phyloP scores from a whole-genome alignment of 2,888 invertebrate species.

The Pseudeuparius sepicola region DNA sequence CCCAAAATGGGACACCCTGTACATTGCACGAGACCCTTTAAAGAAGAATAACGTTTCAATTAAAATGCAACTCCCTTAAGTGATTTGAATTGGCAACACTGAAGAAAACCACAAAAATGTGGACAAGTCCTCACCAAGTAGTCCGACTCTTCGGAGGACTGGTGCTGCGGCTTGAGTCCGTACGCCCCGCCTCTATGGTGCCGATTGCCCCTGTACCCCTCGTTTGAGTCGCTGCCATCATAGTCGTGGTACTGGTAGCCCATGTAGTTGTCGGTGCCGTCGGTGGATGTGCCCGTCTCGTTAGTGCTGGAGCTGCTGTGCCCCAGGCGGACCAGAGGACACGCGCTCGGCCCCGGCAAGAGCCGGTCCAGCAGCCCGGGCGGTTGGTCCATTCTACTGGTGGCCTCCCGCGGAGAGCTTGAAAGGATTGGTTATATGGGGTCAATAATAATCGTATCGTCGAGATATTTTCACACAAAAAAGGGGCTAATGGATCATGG shows the following conservation, averaged over 20 bases:
- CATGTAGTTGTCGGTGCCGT: slow-evolving; percentile 25
- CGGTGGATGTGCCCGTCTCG: slow-evolving; percentile 27
- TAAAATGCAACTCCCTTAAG: no score
- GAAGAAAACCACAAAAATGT: no score
- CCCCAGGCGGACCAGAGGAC: slow-evolving; percentile 45
- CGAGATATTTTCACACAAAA: no score
- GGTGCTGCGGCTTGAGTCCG: slow-evolving; percentile 23
- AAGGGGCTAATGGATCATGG: no score
- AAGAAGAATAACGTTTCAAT: no score
- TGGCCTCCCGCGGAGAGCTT: no score
- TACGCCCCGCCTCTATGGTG: slow-evolving; percentile 26
- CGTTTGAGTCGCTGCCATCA: slow-evolving; percentile 25
- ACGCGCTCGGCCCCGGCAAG: slow-evolving; percentile 43
- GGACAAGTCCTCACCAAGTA: slow-evolving; percentile 26
- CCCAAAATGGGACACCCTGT: no score
- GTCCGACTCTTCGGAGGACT: slow-evolving; percentile 24
- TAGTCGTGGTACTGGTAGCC: slow-evolving; percentile 27
- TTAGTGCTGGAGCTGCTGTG: slow-evolving; percentile 28
- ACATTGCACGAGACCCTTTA: no score
- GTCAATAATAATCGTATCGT: no score
- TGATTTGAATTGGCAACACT: no score
- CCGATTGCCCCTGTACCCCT: slow-evolving; percentile 22
- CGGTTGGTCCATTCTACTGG: slow-evolving; percentile 28
- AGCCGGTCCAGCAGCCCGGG: slow-evolving; percentile 33
- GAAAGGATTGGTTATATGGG: no score